Evolutionary conservation across 2,113 vertebrate species (phyloP).

Genomic region (Nesoenas mayeri): DNA sequence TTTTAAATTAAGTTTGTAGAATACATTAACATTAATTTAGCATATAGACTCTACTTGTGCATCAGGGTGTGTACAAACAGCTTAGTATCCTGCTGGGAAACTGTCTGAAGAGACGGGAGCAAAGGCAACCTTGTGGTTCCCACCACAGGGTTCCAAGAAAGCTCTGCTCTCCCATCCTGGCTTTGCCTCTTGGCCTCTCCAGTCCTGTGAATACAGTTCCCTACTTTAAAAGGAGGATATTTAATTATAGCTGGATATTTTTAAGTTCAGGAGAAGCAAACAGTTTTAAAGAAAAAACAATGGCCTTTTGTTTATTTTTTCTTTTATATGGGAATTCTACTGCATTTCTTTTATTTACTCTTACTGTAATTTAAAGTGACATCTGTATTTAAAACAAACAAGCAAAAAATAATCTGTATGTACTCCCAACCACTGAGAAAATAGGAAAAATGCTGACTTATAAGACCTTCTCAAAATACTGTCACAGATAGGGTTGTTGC

Average conservation of each 20-base stretch:
- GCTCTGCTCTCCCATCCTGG: conserved; percentile 45
- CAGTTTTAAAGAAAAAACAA: conserved; percentile 52
- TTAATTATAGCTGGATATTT: conserved; percentile 74
- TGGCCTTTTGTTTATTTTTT: conserved; percentile 45
- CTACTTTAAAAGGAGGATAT: conserved; percentile 68
- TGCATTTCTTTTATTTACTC: not conserved
- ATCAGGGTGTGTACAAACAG: not conserved
- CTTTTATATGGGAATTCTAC: conserved; percentile 59
- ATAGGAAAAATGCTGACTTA: not conserved
- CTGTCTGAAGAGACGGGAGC: not conserved
- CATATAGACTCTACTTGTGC: not conserved
- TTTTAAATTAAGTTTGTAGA: not conserved
- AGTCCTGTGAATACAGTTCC: conserved; percentile 37
- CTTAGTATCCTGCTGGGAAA: not conserved
- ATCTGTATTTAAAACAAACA: not conserved
- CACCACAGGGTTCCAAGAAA: not conserved
- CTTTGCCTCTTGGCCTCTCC: conserved; percentile 48
- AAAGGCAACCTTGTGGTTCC: not conserved
- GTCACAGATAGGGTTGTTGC: not conserved
- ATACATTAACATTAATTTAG: not conserved
- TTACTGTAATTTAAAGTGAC: conserved; percentile 1
- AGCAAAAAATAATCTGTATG: not conserved
- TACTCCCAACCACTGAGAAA: not conserved
- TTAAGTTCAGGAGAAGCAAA: conserved; percentile 60
- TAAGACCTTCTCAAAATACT: not conserved